phyloP scores from a whole-genome alignment of 2,113 vertebrate species.

The Colinus virginianus region DNA sequence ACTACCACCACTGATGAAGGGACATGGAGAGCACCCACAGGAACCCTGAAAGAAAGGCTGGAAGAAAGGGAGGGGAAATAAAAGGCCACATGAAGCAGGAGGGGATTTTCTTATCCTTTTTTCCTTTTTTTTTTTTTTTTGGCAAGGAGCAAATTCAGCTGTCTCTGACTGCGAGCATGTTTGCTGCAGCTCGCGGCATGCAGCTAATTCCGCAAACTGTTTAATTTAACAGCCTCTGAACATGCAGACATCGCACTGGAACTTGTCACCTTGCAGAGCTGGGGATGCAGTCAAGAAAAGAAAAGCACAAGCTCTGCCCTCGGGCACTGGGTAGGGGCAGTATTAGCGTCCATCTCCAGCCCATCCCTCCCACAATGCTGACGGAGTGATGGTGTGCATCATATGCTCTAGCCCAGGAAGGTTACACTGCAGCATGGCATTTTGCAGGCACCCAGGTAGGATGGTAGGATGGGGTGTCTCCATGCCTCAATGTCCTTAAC shows the following conservation, averaged over 20 bases:
- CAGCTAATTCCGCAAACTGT: conserved; percentile 53
- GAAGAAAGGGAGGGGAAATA: not conserved
- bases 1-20: not conserved
- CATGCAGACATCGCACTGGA: not conserved
- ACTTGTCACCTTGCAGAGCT: not conserved
- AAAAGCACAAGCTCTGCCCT: not conserved
- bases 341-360: not conserved
- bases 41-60: not conserved
- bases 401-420: not conserved
- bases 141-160: conserved; percentile 11
- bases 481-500: not conserved
- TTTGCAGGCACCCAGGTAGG: not conserved
- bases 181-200: conserved; percentile 5
- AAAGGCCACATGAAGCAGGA: not conserved
- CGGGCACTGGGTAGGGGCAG: not conserved
- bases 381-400: not conserved
- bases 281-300: conserved; percentile 10
- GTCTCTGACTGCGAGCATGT: not conserved
- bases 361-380: not conserved
- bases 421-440: no score
- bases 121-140: not conserved
- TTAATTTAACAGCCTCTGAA: conserved; percentile 54
- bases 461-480: not conserved
- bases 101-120: not conserved
- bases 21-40: not conserved